phyloP scores from a whole-genome alignment of 2,113 vertebrate species.

The Podarcis raffonei region DNA sequence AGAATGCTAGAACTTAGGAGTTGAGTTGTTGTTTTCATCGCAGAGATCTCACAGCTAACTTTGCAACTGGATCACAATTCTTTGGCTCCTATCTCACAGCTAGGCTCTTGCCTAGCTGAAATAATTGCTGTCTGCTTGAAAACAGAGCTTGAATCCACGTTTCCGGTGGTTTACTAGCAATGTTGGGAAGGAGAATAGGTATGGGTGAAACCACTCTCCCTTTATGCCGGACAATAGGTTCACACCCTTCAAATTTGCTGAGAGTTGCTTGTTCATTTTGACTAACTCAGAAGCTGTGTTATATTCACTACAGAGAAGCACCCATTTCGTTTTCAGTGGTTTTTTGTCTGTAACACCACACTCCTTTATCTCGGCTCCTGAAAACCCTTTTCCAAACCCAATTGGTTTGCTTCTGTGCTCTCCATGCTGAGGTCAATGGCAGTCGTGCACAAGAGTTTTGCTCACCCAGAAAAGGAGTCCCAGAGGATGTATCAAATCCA shows the following conservation, averaged over 20 bases:
- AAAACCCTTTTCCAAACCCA: no score
- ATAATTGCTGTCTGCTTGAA: background rate
- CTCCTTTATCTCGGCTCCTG: no score
- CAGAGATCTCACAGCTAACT: background rate
- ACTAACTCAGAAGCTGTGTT: background rate
- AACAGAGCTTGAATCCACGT: background rate
- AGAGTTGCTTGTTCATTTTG: background rate
- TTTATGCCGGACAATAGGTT: background rate
- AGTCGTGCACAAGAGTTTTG: no score
- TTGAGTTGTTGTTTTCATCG: background rate
- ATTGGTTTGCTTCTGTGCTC: no score
- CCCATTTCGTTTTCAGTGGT: no score
- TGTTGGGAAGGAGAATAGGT: background rate
- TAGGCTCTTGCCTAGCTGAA: background rate
- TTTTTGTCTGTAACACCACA: no score
- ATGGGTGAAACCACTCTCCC: background rate
- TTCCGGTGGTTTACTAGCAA: background rate
- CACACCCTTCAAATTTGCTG: background rate
- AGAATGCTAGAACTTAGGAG: no score
- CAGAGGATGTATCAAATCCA: no score
- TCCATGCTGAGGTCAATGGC: no score
- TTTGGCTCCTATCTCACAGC: background rate
- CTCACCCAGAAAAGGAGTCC: no score
- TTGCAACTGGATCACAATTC: background rate
- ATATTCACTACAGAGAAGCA: no score